Conservation (phyloP, 2,888 invertebrate species). For the Aspidiotus rigidus region DNA sequence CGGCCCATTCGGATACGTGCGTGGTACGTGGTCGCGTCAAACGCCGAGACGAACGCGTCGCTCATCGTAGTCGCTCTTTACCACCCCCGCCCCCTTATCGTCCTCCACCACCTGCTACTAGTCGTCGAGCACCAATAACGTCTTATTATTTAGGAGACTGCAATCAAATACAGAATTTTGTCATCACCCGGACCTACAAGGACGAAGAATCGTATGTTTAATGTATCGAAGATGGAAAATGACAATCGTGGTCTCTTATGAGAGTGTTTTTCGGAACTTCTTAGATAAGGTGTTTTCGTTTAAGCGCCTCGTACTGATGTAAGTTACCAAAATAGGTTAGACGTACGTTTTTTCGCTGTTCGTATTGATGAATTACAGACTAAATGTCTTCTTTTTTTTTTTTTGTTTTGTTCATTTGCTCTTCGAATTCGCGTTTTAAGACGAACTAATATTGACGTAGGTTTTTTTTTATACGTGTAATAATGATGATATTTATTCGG, state of each 20-base stretch:
- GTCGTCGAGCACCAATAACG: slow-evolving; percentile 41
- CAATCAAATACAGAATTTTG: slow-evolving; percentile 40
- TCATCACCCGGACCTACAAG: slow-evolving; percentile 39
- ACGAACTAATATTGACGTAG: slow-evolving; percentile 1
- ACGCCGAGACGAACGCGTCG: slow-evolving; percentile 39
- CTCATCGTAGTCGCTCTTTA: slow-evolving; percentile 39
- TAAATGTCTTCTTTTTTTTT: slow-evolving; percentile 15
- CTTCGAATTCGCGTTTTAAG: no score
- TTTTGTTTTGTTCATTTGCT: slow-evolving; percentile 12
- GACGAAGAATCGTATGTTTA: slow-evolving; percentile 43
- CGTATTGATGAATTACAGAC: slow-evolving; percentile 2
- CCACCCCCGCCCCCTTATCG: slow-evolving; percentile 40
- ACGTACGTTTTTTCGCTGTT: slow-evolving; percentile 11
- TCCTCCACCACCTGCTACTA: slow-evolving; percentile 40
- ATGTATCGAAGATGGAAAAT: slow-evolving; percentile 10
- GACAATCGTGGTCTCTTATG: background rate
- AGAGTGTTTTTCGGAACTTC: slow-evolving; percentile 16
- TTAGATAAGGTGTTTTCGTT: background rate
- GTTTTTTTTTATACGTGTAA: slow-evolving; percentile 3
- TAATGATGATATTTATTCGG: no score
- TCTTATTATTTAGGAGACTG: slow-evolving; percentile 41
- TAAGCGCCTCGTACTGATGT: slow-evolving; percentile 20
- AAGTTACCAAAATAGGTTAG: slow-evolving; percentile 18
- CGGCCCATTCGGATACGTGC: slow-evolving; percentile 52
- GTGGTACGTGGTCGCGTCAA: slow-evolving; percentile 40